These are phyloP conservation scores for Odontophorus gujanensis DNA, from an alignment of 2,113 vertebrate genomes.

Conservation along the genomic window DNA sequence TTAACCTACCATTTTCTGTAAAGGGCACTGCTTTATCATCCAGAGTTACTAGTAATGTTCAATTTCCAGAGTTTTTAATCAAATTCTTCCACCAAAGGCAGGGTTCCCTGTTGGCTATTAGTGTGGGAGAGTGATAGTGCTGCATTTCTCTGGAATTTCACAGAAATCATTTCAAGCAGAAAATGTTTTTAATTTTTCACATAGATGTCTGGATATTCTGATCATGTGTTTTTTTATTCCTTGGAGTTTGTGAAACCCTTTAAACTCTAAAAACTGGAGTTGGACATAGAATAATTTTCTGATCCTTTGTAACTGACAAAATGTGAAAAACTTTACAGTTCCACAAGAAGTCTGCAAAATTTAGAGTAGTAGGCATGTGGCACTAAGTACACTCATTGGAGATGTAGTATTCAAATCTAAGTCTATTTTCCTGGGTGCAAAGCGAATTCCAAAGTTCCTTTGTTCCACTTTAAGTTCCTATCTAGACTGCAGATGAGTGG, in stretches of 20 bases:
- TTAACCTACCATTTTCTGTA: constrained; percentile 51
- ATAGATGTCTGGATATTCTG: not conserved
- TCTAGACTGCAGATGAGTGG: not conserved
- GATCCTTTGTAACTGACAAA: not conserved
- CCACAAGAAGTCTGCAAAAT: not conserved
- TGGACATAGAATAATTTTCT: not conserved
- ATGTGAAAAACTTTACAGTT: not conserved
- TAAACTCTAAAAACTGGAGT: not conserved
- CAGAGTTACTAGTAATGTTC: constrained; percentile 54
- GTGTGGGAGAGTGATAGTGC: not conserved
- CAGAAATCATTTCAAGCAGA: constrained; percentile 4
- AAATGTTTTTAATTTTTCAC: not conserved
- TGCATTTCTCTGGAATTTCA: not conserved
- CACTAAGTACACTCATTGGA: not conserved
- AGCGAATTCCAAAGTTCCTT: not conserved
- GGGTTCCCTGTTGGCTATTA: constrained; percentile 32
- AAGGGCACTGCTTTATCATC: constrained; percentile 50
- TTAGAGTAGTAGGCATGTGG: not conserved
- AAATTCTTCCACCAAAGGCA: constrained; percentile 17
- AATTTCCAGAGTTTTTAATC: constrained; percentile 53
- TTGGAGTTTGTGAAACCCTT: not conserved
- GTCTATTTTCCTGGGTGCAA: not conserved
- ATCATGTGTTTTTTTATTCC: not conserved
- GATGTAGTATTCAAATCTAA: not conserved
- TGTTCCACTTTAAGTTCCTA: not conserved